These are phyloP conservation scores for Buceros bicornis DNA, from an alignment of 2,797 vertebrate genomes.

Conservation along the genomic window DNA sequence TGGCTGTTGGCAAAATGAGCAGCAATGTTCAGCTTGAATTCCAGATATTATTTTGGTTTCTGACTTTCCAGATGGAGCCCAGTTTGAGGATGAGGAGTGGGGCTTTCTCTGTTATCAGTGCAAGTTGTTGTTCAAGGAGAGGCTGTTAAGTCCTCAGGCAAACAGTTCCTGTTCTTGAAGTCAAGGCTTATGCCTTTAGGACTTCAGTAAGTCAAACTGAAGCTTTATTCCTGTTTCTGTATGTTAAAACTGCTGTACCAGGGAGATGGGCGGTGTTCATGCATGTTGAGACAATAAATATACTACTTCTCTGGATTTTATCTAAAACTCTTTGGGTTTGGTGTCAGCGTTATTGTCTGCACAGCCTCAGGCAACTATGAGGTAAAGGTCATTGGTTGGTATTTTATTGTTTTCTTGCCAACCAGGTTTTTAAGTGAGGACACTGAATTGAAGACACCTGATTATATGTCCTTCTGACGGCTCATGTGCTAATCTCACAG, in stretches of 20 bases:
- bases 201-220: neutral
- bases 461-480: neutral
- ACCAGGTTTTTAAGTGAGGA: neutral
- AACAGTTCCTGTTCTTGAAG: neutral
- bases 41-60: neutral
- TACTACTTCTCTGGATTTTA: no score
- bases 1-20: neutral
- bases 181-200: neutral
- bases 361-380: neutral
- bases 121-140: neutral
- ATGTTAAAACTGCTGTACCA: neutral
- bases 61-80: neutral
- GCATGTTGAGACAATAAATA: neutral
- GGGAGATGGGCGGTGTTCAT: neutral
- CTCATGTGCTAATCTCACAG: neutral
- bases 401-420: neutral
- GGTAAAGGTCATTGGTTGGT: neutral
- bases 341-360: neutral
- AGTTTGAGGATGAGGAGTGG: neutral
- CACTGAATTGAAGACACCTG: neutral
- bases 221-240: neutral
- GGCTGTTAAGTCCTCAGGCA: neutral
- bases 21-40: neutral
- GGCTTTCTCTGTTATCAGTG: neutral
- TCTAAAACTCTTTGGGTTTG: neutral